Evolutionary conservation across 2,797 vertebrate species (phyloP).

Genomic region (Aplochiton taeniatus): DNA sequence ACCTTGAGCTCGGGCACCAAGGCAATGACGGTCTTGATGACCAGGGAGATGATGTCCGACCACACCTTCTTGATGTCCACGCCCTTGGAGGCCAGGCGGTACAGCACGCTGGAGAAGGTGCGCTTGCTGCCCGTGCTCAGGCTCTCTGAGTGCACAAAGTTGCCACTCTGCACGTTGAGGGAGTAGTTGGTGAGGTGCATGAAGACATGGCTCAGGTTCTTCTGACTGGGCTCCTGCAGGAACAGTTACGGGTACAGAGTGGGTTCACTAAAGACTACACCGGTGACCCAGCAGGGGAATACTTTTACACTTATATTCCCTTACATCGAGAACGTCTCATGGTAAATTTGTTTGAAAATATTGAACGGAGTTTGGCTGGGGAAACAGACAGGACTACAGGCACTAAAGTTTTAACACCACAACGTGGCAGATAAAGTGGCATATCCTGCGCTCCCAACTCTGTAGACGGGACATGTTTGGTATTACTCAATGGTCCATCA

Average conservation of each 20-base stretch:
- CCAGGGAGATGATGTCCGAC: slow-evolving; percentile 95
- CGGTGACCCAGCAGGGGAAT: neutral
- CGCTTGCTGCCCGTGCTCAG: slow-evolving; percentile 94
- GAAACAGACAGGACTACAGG: too few species aligned
- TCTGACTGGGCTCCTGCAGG: slow-evolving; percentile 83
- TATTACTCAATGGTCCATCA: too few species aligned
- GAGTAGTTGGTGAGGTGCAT: slow-evolving; percentile 99
- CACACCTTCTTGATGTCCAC: slow-evolving; percentile 93
- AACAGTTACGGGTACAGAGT: too few species aligned
- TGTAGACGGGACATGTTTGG: too few species aligned
- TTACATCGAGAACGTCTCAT: too few species aligned
- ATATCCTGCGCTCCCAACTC: too few species aligned
- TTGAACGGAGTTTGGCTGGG: too few species aligned
- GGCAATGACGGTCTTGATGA: slow-evolving; percentile 95
- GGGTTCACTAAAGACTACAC: neutral
- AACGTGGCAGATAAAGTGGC: too few species aligned
- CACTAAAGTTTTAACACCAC: too few species aligned
- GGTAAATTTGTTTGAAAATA: too few species aligned
- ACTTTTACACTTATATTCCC: too few species aligned
- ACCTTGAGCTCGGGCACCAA: slow-evolving; percentile 93
- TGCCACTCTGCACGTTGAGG: slow-evolving; percentile 91
- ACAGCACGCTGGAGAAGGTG: slow-evolving; percentile 92
- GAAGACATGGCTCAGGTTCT: slow-evolving; percentile 92
- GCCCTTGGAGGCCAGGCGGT: slow-evolving; percentile 86
- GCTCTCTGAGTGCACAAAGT: slow-evolving; percentile 93